These are phyloP conservation scores for Drosophila peninsularis DNA, from an alignment of 2,888 invertebrate species.

Conservation along the genomic window DNA sequence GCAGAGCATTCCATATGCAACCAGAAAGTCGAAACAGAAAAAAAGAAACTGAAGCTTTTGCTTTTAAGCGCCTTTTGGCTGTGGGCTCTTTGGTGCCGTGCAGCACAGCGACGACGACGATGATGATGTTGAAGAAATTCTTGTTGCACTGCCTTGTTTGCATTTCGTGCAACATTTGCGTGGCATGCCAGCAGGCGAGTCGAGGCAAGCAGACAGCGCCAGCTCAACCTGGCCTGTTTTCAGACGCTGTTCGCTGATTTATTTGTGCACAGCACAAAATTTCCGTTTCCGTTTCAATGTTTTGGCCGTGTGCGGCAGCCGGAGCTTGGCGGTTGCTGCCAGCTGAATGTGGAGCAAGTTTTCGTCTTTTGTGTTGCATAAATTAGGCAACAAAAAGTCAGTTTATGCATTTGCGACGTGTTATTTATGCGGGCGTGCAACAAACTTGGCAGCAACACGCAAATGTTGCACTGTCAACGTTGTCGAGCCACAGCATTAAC, in stretches of 20 bases:
- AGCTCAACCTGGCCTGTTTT: constrained; percentile 55
- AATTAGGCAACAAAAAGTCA: constrained; percentile 79
- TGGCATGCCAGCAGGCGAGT: constrained; percentile 42
- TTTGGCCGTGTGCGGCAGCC: constrained; percentile 21
- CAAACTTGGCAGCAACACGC: constrained; percentile 65
- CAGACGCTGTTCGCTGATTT: constrained; percentile 65
- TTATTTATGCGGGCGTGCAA: constrained; percentile 78
- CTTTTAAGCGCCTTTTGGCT: constrained; percentile 39
- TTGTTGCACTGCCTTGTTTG: constrained; percentile 63
- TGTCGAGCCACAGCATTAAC: constrained; percentile 22
- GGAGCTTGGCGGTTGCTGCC: too few relatives aligned
- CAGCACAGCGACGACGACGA: neutral
- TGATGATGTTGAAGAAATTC: constrained; percentile 58
- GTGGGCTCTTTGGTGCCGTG: constrained; percentile 35
- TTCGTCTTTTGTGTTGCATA: constrained; percentile 72
- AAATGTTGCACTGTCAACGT: constrained; percentile 64
- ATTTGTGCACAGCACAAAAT: constrained; percentile 79
- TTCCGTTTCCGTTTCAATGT: constrained; percentile 70
- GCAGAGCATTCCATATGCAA: constrained; percentile 23
- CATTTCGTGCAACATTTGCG: constrained; percentile 74
- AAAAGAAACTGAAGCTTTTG: constrained; percentile 12
- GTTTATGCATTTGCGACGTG: constrained; percentile 80
- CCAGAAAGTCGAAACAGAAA: neutral
- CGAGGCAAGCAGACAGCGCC: constrained; percentile 10
- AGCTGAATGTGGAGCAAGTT: constrained; percentile 24